Base-by-base conservation (phyloP, 2,888 invertebrate genomes). In the Leptinotarsa rubiginosa region DNA sequence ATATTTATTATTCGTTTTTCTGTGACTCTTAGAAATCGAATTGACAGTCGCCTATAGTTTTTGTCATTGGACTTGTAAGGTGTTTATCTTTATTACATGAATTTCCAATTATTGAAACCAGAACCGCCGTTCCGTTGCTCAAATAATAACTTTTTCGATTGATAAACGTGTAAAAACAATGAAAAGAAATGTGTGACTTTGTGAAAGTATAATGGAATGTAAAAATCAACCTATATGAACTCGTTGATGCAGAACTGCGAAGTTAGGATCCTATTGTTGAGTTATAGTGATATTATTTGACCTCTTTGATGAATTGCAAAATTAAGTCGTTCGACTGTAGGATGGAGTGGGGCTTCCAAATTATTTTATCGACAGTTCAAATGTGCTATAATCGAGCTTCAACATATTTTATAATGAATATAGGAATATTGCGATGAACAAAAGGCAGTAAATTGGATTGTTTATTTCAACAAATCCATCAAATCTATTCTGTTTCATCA, bases 251-350 rank as follows among this genome's bases (percentile, higher is more conserved):
- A 41, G 15, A 62, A 62, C 62, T 62, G 62, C 25, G 62, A 62
- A 31, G 62, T 62, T 7, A 31, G 25, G 16, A 31, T 22, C n/a
- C 31, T 15, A 31, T 62, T 62, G 62, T 62, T 31, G n/a, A 31
- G 31, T 62, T 31, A 41, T 62, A 16, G 31, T 62, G n/a, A 41
- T 62, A 41, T 31, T 62, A 62, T 62, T 62, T 31, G 25, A 62
- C 62, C 25, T 62, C 62, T 62, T 62, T 62, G 62, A 62, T n/a
- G 62, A 25, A 16, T 62, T 25, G 62, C 62, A 41, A 62, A 41
- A 16, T 62, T 41, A n/a, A 62, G 31, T 31, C n/a, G n/a, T 41
- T 62, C 7, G 41, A 56, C 10, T 25, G 62, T 41, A 16, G 25
- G 31, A 31, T 4, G 10, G 31, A 62, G 62, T n/a, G 62, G 31